Conservation (phyloP, 2,113 vertebrate species). For the Rhinichthys klamathensis region DNA sequence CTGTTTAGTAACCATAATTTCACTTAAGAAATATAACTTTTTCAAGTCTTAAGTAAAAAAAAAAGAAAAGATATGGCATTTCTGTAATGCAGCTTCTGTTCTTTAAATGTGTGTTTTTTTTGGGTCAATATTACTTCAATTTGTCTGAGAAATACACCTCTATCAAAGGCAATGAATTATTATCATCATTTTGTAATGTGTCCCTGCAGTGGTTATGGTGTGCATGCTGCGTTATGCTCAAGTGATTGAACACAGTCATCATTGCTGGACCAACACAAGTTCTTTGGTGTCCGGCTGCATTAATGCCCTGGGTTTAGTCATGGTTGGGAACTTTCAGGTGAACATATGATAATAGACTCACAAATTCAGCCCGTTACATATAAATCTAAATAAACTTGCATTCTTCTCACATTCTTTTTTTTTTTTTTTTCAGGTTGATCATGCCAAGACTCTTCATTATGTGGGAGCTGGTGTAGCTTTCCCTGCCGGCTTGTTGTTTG, state of each 20-base stretch:
- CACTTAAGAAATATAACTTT: no score
- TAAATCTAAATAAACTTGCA: not conserved
- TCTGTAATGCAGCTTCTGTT: no score
- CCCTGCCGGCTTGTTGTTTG: conserved; percentile 86
- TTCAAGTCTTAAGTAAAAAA: no score
- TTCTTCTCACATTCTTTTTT: not conserved
- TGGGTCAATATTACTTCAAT: no score
- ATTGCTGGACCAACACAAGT: conserved; percentile 87
- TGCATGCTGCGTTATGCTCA: conserved; percentile 89
- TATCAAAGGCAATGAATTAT: not conserved
- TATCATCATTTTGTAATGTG: not conserved
- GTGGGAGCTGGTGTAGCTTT: conserved; percentile 88
- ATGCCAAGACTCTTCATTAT: conserved; percentile 89
- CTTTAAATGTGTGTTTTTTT: no score
- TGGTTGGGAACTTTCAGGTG: conserved; percentile 94
- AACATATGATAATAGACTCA: not conserved
- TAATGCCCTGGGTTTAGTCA: conserved; percentile 85
- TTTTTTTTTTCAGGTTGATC: conserved; percentile 80
- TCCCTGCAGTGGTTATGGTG: conserved; percentile 84
- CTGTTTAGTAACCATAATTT: no score
- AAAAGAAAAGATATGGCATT: no score
- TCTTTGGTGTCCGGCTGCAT: conserved; percentile 86
- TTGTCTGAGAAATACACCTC: no score
- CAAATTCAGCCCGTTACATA: not conserved
- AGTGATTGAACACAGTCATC: conserved; percentile 86